phyloP scores from a whole-genome alignment of 2,113 vertebrate genomes.

The human region GRCh38 chr4:182473001-182473500 shows the following conservation, averaged over 20 bases:
- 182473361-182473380: background rate
- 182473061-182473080: background rate
- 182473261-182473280: background rate
- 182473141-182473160: background rate
- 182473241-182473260: background rate
- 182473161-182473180: background rate
- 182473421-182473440: too few relatives aligned
- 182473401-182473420: too few relatives aligned
- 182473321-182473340: background rate
- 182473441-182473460: too few relatives aligned
- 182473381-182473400: background rate
- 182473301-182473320: background rate
- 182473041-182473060: background rate
- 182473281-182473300: conserved; percentile 1
- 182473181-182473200: background rate
- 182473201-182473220: background rate
- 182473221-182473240: background rate
- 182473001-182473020: background rate
- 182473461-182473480: too few relatives aligned
- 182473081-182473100: background rate
- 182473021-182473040: background rate
- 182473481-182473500: too few relatives aligned
- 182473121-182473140: background rate
- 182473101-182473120: background rate
- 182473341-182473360: background rate